Percentiles rank a stretch among this genome's conserved stretches.
Conservation (phyloP, 2,113 vertebrate species). For the Semicossyphus pulcher region DNA sequence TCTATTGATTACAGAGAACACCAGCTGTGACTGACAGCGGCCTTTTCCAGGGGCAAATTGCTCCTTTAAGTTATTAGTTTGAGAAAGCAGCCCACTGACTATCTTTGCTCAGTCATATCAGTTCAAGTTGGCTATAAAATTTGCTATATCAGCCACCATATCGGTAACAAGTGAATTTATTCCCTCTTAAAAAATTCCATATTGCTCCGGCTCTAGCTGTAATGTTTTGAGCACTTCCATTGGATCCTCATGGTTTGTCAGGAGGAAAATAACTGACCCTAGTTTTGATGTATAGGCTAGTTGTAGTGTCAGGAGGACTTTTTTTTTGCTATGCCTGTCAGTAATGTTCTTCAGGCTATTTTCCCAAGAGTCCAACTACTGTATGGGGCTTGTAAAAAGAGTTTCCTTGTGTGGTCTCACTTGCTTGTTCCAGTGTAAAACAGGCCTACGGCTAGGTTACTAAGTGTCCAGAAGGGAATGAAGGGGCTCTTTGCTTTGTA, state of each 20-base stretch:
- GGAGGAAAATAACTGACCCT: no score
- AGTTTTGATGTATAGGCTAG: background rate
- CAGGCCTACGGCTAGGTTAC: conserved; percentile 49
- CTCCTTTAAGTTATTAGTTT: no score
- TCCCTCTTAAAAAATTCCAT: background rate
- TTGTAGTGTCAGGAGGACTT: background rate
- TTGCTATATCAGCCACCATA: no score
- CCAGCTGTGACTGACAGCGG: no score
- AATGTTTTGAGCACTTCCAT: conserved; percentile 12
- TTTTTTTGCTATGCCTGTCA: background rate
- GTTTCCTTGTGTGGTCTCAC: conserved; percentile 16
- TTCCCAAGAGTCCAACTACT: background rate
- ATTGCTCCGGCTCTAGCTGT: background rate
- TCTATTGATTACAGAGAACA: no score
- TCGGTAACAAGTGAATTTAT: no score
- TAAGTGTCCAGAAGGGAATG: conserved; percentile 65
- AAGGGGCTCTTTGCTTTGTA: conserved; percentile 65
- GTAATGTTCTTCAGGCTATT: background rate
- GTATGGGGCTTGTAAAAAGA: background rate
- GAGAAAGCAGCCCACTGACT: no score
- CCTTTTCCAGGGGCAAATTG: no score
- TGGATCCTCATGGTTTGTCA: conserved; percentile 9
- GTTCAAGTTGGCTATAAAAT: no score
- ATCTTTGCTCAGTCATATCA: no score
- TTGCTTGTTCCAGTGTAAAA: conserved; percentile 21